A percentile compares a stretch with the other conserved stretches of the same genome.
These are phyloP conservation scores for Drosophila prosaltans DNA, from an alignment of 1,140 invertebrate species.

Conservation along the genomic window DNA sequence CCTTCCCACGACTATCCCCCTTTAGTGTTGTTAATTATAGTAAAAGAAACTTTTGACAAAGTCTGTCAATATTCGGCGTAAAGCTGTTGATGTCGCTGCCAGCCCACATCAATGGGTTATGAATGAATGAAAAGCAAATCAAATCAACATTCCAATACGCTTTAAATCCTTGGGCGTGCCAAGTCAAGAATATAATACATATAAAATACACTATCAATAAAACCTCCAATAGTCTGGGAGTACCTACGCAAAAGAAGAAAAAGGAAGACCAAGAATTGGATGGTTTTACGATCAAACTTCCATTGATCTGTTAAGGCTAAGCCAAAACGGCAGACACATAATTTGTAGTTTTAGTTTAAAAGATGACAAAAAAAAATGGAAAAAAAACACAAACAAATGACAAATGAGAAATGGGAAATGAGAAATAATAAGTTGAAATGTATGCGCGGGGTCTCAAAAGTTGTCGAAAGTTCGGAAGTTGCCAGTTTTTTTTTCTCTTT, in stretches of 20 bases:
- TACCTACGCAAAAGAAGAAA: slow-evolving; percentile 11
- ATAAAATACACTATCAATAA: slow-evolving; percentile 13
- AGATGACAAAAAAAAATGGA: background rate
- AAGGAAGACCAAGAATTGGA: background rate
- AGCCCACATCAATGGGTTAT: background rate
- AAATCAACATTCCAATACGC: slow-evolving; percentile 1
- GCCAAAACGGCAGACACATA: slow-evolving; percentile 21
- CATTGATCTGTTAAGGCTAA: slow-evolving; percentile 17
- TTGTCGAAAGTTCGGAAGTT: slow-evolving; percentile 23
- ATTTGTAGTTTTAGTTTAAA: slow-evolving; percentile 14
- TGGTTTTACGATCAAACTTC: slow-evolving; percentile 12
- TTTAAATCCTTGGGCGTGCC: slow-evolving; percentile 21
- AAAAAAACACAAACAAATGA: slow-evolving; percentile 14
- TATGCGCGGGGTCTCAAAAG: slow-evolving; percentile 4
- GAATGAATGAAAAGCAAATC: background rate
- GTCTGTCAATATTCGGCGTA: background rate
- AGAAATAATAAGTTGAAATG: slow-evolving; percentile 11
- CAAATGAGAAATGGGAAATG: slow-evolving; percentile 17
- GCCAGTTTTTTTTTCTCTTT: slow-evolving; percentile 3
- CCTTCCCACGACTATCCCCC: background rate
- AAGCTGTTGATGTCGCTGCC: background rate
- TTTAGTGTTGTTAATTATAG: background rate
- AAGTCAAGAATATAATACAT: background rate
- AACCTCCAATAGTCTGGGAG: background rate
- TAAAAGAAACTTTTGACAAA: background rate